Percentiles rank a stretch among this genome's conserved stretches.
These are phyloP conservation scores for Lycia hirtaria DNA, from an alignment of 2,888 invertebrate genomes.

Conservation along the genomic window DNA sequence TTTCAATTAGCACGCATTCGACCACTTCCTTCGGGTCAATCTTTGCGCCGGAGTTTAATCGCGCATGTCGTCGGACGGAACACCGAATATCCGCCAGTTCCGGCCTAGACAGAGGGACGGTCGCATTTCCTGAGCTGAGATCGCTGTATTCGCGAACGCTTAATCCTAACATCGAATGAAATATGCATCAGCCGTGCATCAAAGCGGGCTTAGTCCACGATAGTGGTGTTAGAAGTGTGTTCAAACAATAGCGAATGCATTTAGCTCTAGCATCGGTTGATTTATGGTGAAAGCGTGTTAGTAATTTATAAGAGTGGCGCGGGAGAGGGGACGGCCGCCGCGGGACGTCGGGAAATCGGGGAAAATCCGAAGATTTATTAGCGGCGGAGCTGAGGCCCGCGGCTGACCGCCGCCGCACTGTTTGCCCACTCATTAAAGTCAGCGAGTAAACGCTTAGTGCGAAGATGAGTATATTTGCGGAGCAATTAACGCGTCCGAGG, in stretches of 20 bases:
- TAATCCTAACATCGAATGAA: conserved; percentile 58
- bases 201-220: conserved; percentile 54
- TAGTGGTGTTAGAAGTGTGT: conserved; percentile 71
- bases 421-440: conserved; percentile 84
- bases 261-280: conserved; percentile 80
- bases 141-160: conserved; percentile 58
- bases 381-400: conserved; percentile 64
- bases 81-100: conserved; percentile 70
- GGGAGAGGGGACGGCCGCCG: conserved; percentile 60
- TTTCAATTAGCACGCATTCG: conserved; percentile 77
- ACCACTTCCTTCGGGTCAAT: conserved; percentile 68
- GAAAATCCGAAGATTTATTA: conserved; percentile 83
- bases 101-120: conserved; percentile 69
- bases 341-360: conserved; percentile 81
- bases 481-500: conserved; percentile 81
- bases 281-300: conserved; percentile 82
- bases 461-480: conserved; percentile 84
- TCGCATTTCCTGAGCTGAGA: conserved; percentile 62
- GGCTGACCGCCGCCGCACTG: conserved; percentile 74
- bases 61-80: conserved; percentile 61
- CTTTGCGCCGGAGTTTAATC: conserved; percentile 67
- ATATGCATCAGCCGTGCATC: conserved; percentile 53
- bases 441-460: conserved; percentile 80
- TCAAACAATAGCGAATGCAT: conserved; percentile 84
- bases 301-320: conserved; percentile 83